Percentiles rank a stretch among this genome's conserved stretches.
These are phyloP conservation scores for Orbicella faveolata DNA, from an alignment of 64 coral and sea anemone genomes.

Conservation along the genomic window DNA sequence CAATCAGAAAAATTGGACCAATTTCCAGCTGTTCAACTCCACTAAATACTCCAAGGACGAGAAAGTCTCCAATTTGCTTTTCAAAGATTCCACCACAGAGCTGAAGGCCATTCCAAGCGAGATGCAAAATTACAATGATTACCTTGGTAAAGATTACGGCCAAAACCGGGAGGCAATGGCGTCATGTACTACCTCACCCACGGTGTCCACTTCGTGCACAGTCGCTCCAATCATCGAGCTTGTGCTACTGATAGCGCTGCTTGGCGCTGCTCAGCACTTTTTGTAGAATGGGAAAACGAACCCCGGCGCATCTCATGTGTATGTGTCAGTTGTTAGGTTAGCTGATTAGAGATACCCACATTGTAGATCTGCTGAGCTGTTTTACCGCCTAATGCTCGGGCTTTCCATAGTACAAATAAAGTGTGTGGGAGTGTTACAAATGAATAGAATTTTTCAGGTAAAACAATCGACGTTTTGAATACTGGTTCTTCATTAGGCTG, in stretches of 20 bases:
- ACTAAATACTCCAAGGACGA: not conserved
- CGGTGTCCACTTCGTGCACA: not conserved
- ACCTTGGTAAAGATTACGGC: slow-evolving; percentile 38
- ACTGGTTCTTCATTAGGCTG: too few species aligned
- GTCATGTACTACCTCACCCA: not conserved
- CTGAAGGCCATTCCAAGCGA: not conserved
- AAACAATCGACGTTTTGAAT: too few species aligned
- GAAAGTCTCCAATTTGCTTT: slow-evolving; percentile 16
- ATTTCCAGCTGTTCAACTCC: slow-evolving; percentile 41
- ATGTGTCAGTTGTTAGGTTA: too few species aligned
- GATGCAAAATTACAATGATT: slow-evolving; percentile 4
- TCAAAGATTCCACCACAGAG: slow-evolving; percentile 51
- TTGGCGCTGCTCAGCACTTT: not conserved
- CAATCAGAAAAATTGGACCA: not conserved
- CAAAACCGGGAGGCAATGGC: slow-evolving; percentile 19
- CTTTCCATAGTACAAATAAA: too few species aligned
- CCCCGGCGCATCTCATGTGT: not conserved
- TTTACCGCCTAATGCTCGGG: too few species aligned
- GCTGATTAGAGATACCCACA: too few species aligned
- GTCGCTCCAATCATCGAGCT: not conserved
- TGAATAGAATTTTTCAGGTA: too few species aligned
- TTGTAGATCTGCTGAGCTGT: too few species aligned
- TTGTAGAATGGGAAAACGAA: not conserved
- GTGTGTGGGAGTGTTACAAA: too few species aligned
- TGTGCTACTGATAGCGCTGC: not conserved